Percentiles rank a stretch among this genome's conserved stretches.
These are phyloP conservation scores for Macrosoma leucophasiata DNA, from an alignment of 2,888 invertebrate genomes.

Conservation along the genomic window DNA sequence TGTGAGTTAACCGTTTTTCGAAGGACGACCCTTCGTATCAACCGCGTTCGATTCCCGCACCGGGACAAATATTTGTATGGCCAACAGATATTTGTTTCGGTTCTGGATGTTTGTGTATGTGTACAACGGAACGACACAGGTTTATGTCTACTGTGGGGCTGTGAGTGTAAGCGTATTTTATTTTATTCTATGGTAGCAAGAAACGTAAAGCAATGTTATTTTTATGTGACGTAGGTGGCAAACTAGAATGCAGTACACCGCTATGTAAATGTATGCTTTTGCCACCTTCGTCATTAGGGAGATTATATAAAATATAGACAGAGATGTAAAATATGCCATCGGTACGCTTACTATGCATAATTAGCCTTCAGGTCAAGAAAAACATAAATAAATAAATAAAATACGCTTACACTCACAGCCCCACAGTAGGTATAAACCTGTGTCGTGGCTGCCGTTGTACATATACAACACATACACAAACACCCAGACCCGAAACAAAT, in stretches of 20 bases:
- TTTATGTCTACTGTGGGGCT: too few relatives aligned
- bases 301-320: neutral
- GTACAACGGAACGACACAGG: too few relatives aligned
- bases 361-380: neutral
- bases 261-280: too few relatives aligned
- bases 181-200: neutral
- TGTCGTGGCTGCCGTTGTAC: neutral
- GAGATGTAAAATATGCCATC: neutral
- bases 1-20: neutral
- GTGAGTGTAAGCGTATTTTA: too few relatives aligned
- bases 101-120: too few relatives aligned
- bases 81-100: too few relatives aligned
- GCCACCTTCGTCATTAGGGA: too few relatives aligned
- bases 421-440: too few relatives aligned
- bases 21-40: too few relatives aligned
- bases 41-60: too few relatives aligned
- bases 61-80: too few relatives aligned
- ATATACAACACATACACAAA: neutral
- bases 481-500: neutral
- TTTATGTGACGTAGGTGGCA: neutral
- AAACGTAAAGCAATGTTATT: conserved; percentile 1
- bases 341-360: neutral
- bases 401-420: too few relatives aligned
- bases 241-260: neutral
- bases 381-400: neutral